Evolutionary conservation across 2,113 vertebrate species (phyloP), one percentile per base, ranked within the genome.

Genomic region (Paramisgurnus dabryanus): DNA sequence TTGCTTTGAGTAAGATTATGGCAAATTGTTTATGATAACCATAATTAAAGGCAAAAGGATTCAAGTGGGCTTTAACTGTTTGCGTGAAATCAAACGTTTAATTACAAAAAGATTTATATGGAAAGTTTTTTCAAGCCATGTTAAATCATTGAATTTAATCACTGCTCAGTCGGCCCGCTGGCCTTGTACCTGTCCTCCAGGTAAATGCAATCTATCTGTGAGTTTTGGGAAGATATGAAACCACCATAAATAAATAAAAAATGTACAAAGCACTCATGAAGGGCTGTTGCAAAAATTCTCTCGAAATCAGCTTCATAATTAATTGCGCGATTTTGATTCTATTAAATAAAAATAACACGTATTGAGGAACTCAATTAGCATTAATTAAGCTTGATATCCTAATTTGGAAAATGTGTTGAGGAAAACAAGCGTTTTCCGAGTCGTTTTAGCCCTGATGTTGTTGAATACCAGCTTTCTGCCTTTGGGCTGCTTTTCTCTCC

Each of bases 301-400:
- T 96, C 95, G 95, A 98, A 97, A 96, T 95, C 95, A 94, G 93
- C 94, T 94, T 95, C 93, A 94, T 99, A 99, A 99, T 99, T 99
- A 99, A 99, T 99, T 98, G 97, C 95, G 94, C 95, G 96, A 97
- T 99, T 99, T 98, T 99, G 97, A 98, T 98, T 98, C 96, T 97
- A 99, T 99, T 99, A 99, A 99, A 97, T 99, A 98, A 99, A 98
- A 99, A 97, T 98, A 99, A 98, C 97, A 96, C 96, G 96, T 96
- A 97, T 96, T 98, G 96, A 96, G 96, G 96, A 99, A 97, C 95
- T 98, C 96, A 95, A 98, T 99, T 98, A 99, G 96, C 96, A 96
- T 98, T 99, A 99, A 99, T 99, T 99, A 99, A 99, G 97, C 96
- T 96, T 98, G 97, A 98, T 98, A 97, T 98, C 96, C 95, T 97